Conservation (phyloP, 1,140 invertebrate genomes). For the Stegodyphus mimosarum region DNA sequence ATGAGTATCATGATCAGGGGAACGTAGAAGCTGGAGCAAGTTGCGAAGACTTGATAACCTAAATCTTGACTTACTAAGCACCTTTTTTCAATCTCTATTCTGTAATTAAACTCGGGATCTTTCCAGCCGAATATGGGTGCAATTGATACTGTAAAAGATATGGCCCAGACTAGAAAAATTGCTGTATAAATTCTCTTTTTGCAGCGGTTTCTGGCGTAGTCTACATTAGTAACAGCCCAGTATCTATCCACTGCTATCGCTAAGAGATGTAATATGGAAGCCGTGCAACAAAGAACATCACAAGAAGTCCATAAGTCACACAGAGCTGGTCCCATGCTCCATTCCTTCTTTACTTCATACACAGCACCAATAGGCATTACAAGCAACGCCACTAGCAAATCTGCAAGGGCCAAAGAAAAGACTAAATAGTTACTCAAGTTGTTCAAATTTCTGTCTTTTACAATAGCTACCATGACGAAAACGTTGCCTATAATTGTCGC, state of each 20-base stretch:
- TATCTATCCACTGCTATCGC: conserved; percentile 95
- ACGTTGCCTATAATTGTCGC: conserved; percentile 79
- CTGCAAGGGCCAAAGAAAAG: conserved; percentile 85
- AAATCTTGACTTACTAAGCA: conserved; percentile 95
- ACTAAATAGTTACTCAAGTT: conserved; percentile 90
- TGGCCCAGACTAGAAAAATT: conserved; percentile 90
- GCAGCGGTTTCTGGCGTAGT: conserved; percentile 91
- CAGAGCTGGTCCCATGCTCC: conserved; percentile 85
- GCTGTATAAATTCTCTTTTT: conserved; percentile 85
- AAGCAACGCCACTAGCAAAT: conserved; percentile 84
- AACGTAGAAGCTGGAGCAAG: conserved; percentile 93
- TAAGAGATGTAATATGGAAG: conserved; percentile 91
- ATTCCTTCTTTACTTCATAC: conserved; percentile 78
- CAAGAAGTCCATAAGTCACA: conserved; percentile 95
- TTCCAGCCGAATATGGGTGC: conserved; percentile 88
- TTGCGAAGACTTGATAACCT: conserved; percentile 82
- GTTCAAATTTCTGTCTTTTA: conserved; percentile 87
- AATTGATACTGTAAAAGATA: conserved; percentile 86
- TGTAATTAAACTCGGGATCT: conserved; percentile 84
- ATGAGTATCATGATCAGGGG: conserved; percentile 90
- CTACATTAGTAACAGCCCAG: conserved; percentile 94
- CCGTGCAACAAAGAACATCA: conserved; percentile 93
- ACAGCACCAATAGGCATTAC: conserved; percentile 89
- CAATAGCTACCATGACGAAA: conserved; percentile 92
- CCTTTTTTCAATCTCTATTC: conserved; percentile 81